These are phyloP conservation scores for Scotopteryx bipunctaria DNA, from an alignment of 2,888 invertebrate species.

Conservation along the genomic window DNA sequence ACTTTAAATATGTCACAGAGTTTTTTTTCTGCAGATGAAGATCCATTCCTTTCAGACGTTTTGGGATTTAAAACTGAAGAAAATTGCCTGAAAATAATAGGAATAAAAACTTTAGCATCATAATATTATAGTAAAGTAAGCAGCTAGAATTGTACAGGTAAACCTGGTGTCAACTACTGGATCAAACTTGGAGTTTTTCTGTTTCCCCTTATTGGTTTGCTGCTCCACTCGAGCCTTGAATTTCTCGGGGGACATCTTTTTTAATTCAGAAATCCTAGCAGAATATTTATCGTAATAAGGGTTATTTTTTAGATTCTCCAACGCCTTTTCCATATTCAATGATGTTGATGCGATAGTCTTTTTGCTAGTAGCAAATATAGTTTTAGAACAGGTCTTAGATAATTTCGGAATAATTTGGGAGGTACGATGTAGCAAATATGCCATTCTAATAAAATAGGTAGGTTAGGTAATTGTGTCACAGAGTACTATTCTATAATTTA, in stretches of 20 bases:
- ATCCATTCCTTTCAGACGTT: conserved; percentile 52
- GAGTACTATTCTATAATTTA: too few species aligned
- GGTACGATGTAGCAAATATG: too few species aligned
- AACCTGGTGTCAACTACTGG: conserved; percentile 73
- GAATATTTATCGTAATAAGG: conserved; percentile 93
- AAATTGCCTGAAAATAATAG: conserved; percentile 75
- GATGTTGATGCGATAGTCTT: conserved; percentile 43
- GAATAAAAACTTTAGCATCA: too few species aligned
- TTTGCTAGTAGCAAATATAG: conserved; percentile 2
- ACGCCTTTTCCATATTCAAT: conserved; percentile 68
- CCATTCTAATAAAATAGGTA: too few species aligned
- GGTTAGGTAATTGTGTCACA: too few species aligned
- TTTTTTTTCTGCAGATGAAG: conserved; percentile 64
- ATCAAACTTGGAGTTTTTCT: conserved; percentile 62
- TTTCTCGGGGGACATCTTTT: conserved; percentile 89
- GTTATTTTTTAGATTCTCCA: conserved; percentile 85
- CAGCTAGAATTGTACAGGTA: too few species aligned
- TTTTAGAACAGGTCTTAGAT: too few species aligned
- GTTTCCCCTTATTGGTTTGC: conserved; percentile 58
- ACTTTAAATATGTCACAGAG: conserved; percentile 90
- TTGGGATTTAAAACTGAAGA: conserved; percentile 87
- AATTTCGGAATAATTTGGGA: too few species aligned
- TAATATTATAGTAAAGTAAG: too few species aligned
- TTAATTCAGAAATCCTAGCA: conserved; percentile 87
- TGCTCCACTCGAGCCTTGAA: conserved; percentile 86